These are phyloP conservation scores for Channa maculata DNA, from an alignment of 2,113 vertebrate species.

Conservation along the genomic window DNA sequence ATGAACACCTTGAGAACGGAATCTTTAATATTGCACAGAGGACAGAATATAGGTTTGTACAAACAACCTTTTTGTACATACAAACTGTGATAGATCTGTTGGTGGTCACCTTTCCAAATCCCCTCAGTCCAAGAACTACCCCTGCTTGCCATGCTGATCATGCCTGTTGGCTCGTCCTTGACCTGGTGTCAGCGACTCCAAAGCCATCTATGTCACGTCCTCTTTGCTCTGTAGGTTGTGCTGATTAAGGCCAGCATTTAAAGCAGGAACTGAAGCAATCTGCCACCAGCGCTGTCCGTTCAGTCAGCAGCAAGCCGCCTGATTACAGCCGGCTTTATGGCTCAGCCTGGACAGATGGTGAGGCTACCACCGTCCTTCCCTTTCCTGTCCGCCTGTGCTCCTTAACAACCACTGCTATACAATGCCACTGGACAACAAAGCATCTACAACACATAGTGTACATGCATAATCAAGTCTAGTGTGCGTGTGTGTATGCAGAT, in stretches of 20 bases:
- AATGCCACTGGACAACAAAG: too few species aligned
- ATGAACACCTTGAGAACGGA: too few species aligned
- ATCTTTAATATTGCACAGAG: too few species aligned
- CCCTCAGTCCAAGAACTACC: not conserved
- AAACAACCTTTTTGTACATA: too few species aligned
- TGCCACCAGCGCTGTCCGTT: slow-evolving; percentile 36
- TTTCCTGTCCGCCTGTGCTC: slow-evolving; percentile 14
- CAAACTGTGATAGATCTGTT: not conserved
- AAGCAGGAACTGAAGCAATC: slow-evolving; percentile 46
- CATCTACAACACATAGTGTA: too few species aligned
- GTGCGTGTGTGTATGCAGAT: too few species aligned
- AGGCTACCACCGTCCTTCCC: not conserved
- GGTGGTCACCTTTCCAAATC: slow-evolving; percentile 37
- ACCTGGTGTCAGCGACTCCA: slow-evolving; percentile 35
- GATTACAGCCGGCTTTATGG: slow-evolving; percentile 70
- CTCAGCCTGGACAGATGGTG: slow-evolving; percentile 72
- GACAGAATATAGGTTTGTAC: too few species aligned
- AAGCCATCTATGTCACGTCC: slow-evolving; percentile 24
- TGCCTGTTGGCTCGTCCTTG: slow-evolving; percentile 35
- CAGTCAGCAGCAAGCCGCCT: slow-evolving; percentile 50
- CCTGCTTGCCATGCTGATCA: slow-evolving; percentile 34
- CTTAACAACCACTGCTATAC: too few species aligned
- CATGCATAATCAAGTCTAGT: too few species aligned
- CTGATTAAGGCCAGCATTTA: slow-evolving; percentile 59
- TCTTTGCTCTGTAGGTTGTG: slow-evolving; percentile 48